phyloP scores from a whole-genome alignment of 23 tunicate species.

The Ciona savignyi region DNA sequence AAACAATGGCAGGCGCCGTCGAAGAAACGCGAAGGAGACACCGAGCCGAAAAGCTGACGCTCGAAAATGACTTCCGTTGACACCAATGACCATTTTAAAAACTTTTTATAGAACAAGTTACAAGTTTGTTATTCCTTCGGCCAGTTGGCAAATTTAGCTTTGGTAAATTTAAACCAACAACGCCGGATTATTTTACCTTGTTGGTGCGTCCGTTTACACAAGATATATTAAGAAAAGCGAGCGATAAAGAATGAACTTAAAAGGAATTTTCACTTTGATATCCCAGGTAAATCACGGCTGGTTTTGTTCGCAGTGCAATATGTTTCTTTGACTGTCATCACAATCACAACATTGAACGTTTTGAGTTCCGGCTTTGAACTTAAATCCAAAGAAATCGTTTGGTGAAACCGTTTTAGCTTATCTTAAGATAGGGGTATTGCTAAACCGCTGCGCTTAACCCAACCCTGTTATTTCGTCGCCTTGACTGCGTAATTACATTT shows the following conservation, averaged over 20 bases:
- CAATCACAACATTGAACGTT: background rate
- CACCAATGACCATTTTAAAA: background rate
- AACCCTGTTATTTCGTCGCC: background rate
- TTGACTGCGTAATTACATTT: background rate
- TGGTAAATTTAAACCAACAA: background rate
- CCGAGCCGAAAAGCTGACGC: background rate
- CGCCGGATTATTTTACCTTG: background rate
- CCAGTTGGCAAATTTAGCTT: background rate
- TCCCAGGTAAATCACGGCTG: background rate
- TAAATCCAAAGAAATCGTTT: too few relatives aligned
- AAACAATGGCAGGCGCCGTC: constrained; percentile 12
- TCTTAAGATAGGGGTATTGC: too few relatives aligned
- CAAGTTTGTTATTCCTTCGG: background rate
- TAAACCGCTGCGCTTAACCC: too few relatives aligned
- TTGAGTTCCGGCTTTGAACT: background rate
- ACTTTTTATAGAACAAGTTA: background rate
- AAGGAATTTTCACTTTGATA: background rate
- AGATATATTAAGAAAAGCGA: background rate
- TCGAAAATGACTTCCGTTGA: background rate
- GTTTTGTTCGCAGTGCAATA: background rate
- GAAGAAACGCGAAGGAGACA: background rate
- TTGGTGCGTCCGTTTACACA: background rate
- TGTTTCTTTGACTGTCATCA: background rate
- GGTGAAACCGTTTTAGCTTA: too few relatives aligned
- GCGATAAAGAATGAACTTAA: background rate